Percentiles rank a stretch among this genome's conserved stretches.
phyloP scores from a whole-genome alignment of 2,888 invertebrate genomes.

The Nemurella pictetii region DNA sequence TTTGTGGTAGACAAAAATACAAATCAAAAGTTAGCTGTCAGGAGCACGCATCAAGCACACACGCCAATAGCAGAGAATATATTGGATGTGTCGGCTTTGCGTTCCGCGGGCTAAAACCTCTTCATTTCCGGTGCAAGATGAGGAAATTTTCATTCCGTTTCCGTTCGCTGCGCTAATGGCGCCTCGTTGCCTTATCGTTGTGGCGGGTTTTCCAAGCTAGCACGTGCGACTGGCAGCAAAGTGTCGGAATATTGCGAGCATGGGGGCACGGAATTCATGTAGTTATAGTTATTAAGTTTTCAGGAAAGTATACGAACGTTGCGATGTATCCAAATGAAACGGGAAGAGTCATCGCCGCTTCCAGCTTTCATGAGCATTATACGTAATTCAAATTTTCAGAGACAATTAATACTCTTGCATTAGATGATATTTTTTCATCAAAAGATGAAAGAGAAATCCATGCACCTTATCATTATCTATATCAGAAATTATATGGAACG shows the following conservation, averaged over 20 bases:
- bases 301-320: background rate
- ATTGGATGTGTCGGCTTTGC: background rate
- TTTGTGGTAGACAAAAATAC: slow-evolving; percentile 26
- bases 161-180: slow-evolving; percentile 12
- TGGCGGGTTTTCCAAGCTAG: background rate
- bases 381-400: background rate
- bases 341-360: background rate
- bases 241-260: background rate
- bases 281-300: background rate
- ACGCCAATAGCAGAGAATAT: background rate
- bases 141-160: slow-evolving; percentile 8
- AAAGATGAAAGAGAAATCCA: background rate
- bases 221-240: background rate
- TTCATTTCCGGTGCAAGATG: slow-evolving; percentile 22
- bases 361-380: background rate
- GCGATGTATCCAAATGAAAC: background rate
- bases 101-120: slow-evolving; percentile 6
- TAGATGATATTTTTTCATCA: background rate
- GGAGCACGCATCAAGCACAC: slow-evolving; percentile 2
- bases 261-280: background rate
- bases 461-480: background rate
- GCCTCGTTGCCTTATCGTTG: background rate
- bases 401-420: background rate
- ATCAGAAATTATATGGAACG: too few relatives aligned
- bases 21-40: slow-evolving; percentile 28